A percentile compares a stretch with the other conserved stretches of the same genome.
Evolutionary conservation across 2,113 vertebrate genomes (phyloP).

Genomic region (Apteryx mantelli): DNA sequence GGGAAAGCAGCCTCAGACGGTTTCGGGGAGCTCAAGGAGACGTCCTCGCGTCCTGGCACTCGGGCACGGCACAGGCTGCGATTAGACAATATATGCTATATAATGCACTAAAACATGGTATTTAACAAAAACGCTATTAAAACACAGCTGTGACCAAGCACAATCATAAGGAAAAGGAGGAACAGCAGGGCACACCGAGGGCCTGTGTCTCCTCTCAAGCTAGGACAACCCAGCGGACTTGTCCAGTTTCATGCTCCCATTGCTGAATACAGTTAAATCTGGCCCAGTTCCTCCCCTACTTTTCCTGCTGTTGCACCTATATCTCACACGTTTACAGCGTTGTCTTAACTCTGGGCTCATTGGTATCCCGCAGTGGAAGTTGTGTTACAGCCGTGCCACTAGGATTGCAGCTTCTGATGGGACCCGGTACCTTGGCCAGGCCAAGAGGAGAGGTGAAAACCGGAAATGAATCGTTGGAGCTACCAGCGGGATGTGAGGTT

Average conservation of each 20-base stretch:
- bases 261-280: neutral
- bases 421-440: neutral
- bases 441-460: neutral
- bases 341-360: neutral
- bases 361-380: neutral
- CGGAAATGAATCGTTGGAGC: fast-evolving
- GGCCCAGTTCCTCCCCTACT: neutral
- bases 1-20: neutral
- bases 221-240: neutral
- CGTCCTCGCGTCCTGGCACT: neutral
- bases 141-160: neutral
- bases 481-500: neutral
- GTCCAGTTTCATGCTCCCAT: neutral
- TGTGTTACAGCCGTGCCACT: neutral
- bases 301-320: neutral
- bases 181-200: neutral
- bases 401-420: neutral
- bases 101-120: neutral
- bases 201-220: neutral
- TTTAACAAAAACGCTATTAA: neutral
- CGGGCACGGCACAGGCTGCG: fast-evolving
- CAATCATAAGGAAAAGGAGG: neutral
- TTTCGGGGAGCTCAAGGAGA: neutral
- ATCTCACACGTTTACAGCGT: fast-evolving
- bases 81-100: neutral